phyloP scores from a whole-genome alignment of 2,113 vertebrate species.

The Acrocephalus kingi region DNA sequence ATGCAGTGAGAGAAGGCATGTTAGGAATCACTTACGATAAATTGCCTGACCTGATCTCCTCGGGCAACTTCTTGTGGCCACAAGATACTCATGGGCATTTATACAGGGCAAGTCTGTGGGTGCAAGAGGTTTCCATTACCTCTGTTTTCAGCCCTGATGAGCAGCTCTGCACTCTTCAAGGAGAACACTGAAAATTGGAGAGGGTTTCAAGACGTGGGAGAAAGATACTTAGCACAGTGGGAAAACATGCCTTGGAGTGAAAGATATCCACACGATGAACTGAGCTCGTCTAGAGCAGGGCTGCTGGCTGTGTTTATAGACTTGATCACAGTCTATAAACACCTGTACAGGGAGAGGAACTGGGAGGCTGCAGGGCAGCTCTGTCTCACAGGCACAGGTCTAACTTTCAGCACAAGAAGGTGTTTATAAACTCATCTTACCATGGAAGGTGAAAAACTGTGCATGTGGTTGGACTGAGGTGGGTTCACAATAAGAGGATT shows the following conservation, averaged over 20 bases:
- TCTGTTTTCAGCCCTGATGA: not conserved
- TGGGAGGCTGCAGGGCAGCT: not conserved
- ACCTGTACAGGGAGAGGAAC: not conserved
- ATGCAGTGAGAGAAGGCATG: not conserved
- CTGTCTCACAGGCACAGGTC: not conserved
- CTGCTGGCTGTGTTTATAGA: not conserved
- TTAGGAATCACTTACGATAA: not conserved
- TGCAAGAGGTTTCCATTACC: not conserved
- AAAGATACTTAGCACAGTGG: not conserved
- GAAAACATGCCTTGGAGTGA: not conserved
- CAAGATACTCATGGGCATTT: not conserved
- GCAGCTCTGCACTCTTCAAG: not conserved
- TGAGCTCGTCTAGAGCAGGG: not conserved
- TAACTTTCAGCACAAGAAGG: not conserved
- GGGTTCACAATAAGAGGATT: not conserved
- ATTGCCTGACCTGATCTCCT: not conserved
- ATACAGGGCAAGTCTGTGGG: not conserved
- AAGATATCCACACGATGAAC: fast-evolving
- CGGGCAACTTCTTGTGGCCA: not conserved
- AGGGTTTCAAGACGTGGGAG: not conserved
- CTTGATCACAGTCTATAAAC: not conserved
- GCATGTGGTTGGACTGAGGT: not conserved
- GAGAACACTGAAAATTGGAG: not conserved
- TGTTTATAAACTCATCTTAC: not conserved
- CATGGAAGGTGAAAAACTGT: not conserved